phyloP scores from a whole-genome alignment of 2,888 invertebrate genomes.

The Caradrina clavipalpis region DNA sequence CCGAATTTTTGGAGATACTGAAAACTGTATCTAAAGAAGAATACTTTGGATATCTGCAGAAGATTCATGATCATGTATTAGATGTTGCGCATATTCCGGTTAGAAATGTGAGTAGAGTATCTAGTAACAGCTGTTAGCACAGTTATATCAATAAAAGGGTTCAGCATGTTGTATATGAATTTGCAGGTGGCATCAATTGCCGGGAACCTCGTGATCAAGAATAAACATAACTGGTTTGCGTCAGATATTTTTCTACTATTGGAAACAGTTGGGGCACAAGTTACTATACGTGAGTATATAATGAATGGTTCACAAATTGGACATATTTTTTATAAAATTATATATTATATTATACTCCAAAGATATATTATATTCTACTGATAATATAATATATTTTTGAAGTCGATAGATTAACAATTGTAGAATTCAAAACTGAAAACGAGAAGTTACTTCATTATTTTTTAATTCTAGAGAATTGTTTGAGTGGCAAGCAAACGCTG shows the following conservation, averaged over 20 bases:
- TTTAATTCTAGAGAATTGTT: conserved; percentile 41
- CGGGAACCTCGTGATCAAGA: conserved; percentile 93
- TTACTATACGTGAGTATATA: conserved; percentile 75
- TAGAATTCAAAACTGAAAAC: too few relatives aligned
- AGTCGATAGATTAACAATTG: too few relatives aligned
- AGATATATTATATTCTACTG: too few relatives aligned
- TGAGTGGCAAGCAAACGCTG: conserved; percentile 61
- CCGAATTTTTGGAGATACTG: conserved; percentile 87
- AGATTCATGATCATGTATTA: conserved; percentile 92
- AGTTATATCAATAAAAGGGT: not conserved
- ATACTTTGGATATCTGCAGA: conserved; percentile 90
- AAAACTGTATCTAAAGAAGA: conserved; percentile 65
- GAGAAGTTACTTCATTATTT: not conserved
- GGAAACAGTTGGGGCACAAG: conserved; percentile 78
- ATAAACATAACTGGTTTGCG: conserved; percentile 92
- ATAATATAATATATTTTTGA: too few relatives aligned
- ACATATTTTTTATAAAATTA: too few relatives aligned
- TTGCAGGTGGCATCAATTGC: conserved; percentile 92
- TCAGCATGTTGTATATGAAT: not conserved
- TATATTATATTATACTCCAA: too few relatives aligned
- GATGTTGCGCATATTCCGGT: conserved; percentile 93
- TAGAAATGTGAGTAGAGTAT: conserved; percentile 91
- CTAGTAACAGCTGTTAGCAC: not conserved
- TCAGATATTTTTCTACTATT: conserved; percentile 92
- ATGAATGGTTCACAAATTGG: too few relatives aligned